A percentile compares a stretch with the other conserved stretches of the same genome.
Conservation (phyloP, 2,113 vertebrate genomes). For the Pelusios castaneus region DNA sequence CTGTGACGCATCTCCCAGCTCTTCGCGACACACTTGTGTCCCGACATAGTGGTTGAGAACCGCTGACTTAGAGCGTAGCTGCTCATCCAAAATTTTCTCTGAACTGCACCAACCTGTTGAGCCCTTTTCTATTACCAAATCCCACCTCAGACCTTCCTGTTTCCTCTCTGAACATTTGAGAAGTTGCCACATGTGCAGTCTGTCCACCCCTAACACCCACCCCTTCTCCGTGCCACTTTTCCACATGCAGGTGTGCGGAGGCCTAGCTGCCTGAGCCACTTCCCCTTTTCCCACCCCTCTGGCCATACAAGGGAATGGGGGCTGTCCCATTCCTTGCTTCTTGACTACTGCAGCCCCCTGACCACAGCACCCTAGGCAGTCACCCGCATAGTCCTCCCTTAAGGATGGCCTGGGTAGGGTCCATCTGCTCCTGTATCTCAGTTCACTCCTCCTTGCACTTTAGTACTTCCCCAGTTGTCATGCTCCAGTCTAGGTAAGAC, state of each 20-base stretch:
- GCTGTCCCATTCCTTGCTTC: background rate
- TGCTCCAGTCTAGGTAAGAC: background rate
- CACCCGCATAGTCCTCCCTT: too few relatives aligned
- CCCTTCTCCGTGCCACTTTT: background rate
- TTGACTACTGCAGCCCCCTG: too few relatives aligned
- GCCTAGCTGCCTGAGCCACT: background rate
- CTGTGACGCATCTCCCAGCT: too few relatives aligned
- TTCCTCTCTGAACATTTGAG: background rate
- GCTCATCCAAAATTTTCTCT: background rate
- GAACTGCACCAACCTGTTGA: background rate
- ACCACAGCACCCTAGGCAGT: background rate
- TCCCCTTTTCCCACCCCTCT: too few relatives aligned
- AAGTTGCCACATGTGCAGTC: background rate
- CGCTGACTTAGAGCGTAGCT: background rate
- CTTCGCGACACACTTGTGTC: too few relatives aligned
- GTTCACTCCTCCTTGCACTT: background rate
- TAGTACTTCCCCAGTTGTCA: background rate
- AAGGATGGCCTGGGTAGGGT: background rate
- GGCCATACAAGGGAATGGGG: too few relatives aligned
- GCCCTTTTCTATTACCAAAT: background rate
- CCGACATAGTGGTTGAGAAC: too few relatives aligned
- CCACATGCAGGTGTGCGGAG: background rate
- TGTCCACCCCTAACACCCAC: background rate
- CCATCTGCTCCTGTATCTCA: background rate
- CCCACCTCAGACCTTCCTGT: background rate